Conservation (phyloP, 64 coral and sea anemone species). For the Cladopsammia gracilis region DNA sequence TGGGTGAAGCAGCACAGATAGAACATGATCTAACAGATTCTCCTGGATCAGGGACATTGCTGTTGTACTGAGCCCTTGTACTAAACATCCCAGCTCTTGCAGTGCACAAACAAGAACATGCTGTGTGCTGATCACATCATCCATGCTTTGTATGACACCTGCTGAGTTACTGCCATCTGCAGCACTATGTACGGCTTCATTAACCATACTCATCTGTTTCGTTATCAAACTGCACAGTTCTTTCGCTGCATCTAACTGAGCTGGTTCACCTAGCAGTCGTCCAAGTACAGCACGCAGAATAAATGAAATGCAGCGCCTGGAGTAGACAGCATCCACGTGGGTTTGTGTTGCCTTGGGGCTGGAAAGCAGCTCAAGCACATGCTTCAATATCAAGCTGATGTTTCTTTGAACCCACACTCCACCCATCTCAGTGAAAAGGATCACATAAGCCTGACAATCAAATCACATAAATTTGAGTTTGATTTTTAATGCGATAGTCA, state of each 20-base stretch:
- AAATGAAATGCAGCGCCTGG: conserved; percentile 96
- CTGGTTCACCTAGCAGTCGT: conserved; percentile 85
- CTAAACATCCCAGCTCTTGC: conserved; percentile 94
- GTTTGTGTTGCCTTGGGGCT: conserved; percentile 96
- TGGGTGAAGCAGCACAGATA: conserved; percentile 94
- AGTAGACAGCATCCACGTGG: conserved; percentile 98
- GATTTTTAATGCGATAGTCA: too few species aligned
- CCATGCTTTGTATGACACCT: conserved; percentile 69
- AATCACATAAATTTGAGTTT: not conserved
- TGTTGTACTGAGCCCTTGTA: conserved; percentile 90
- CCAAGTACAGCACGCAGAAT: conserved; percentile 89
- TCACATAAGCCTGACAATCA: conserved; percentile 88
- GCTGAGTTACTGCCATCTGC: conserved; percentile 49
- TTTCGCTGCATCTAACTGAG: conserved; percentile 96
- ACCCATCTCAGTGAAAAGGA: conserved; percentile 98
- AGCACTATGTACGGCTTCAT: conserved; percentile 67
- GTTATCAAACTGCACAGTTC: conserved; percentile 93
- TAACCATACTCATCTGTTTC: conserved; percentile 94
- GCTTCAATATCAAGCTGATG: conserved; percentile 84
- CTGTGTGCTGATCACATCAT: conserved; percentile 92
- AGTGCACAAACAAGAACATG: conserved; percentile 96
- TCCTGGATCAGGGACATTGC: conserved; percentile 87
- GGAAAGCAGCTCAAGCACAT: conserved; percentile 95
- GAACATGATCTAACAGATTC: conserved; percentile 86
- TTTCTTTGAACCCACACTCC: conserved; percentile 95